Conservation (phyloP, 1,140 invertebrate genomes). For the Hermetia illucens region DNA sequence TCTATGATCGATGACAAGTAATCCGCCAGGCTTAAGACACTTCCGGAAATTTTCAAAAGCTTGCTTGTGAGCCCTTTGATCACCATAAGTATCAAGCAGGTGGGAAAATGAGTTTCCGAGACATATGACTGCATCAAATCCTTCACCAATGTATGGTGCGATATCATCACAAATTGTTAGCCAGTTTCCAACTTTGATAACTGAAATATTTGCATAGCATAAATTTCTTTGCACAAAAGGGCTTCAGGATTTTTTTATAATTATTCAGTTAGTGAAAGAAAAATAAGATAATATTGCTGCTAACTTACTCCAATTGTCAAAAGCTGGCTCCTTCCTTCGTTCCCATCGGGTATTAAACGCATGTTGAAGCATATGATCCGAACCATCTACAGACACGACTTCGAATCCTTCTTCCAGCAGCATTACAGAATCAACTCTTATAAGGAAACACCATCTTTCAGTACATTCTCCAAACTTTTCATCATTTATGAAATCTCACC, state of each 20-base stretch:
- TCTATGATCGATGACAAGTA: constrained; percentile 64
- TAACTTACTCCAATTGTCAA: constrained; percentile 73
- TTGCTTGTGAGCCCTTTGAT: constrained; percentile 57
- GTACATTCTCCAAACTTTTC: neutral
- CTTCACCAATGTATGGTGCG: constrained; percentile 34
- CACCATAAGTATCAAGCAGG: constrained; percentile 53
- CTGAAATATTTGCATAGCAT: no score
- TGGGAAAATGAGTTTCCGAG: constrained; percentile 74
- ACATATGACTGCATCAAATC: constrained; percentile 63
- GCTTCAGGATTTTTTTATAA: no score
- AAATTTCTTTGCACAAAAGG: no score
- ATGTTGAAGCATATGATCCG: constrained; percentile 83
- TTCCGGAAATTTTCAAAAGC: constrained; percentile 54
- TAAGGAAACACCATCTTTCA: neutral
- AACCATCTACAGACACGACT: constrained; percentile 72
- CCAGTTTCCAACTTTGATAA: no score
- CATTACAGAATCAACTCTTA: constrained; percentile 76
- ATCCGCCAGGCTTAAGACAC: constrained; percentile 62
- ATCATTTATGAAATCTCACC: constrained; percentile 35
- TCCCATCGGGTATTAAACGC: constrained; percentile 74
- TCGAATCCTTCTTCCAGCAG: constrained; percentile 74
- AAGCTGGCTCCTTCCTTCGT: constrained; percentile 57
- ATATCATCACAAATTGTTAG: constrained; percentile 50
- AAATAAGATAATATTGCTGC: no score
- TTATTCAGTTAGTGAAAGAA: no score